These are phyloP conservation scores for Volucella bombylans DNA, from an alignment of 2,888 invertebrate species.

Conservation along the genomic window DNA sequence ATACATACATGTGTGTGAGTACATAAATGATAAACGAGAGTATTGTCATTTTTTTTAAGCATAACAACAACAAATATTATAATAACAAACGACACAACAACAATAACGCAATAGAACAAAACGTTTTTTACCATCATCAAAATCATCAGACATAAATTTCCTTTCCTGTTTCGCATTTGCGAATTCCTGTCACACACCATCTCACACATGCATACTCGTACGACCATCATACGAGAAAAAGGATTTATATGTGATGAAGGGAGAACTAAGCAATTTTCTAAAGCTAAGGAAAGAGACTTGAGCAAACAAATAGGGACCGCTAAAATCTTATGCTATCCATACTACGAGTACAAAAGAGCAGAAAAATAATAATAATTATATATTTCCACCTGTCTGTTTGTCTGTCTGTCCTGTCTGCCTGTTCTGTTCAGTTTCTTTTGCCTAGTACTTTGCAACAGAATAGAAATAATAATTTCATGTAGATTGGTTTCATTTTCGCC, in stretches of 20 bases:
- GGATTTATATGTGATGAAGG: slow-evolving; percentile 43
- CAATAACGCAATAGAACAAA: slow-evolving; percentile 21
- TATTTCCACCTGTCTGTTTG: slow-evolving; percentile 72
- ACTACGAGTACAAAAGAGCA: slow-evolving; percentile 62
- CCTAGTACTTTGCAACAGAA: slow-evolving; percentile 48
- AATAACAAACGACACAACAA: slow-evolving; percentile 14
- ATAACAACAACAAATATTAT: slow-evolving; percentile 39
- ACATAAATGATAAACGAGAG: slow-evolving; percentile 67
- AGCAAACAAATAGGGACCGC: slow-evolving; percentile 45
- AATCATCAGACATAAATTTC: slow-evolving; percentile 73
- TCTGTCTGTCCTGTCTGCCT: slow-evolving; percentile 65
- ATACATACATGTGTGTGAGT: no score
- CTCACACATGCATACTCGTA: slow-evolving; percentile 43
- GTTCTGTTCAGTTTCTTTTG: slow-evolving; percentile 48
- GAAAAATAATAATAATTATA: slow-evolving; percentile 69
- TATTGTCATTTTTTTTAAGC: slow-evolving; percentile 53
- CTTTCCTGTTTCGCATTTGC: slow-evolving; percentile 72
- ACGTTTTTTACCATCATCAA: slow-evolving; percentile 66
- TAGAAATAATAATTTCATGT: slow-evolving; percentile 71
- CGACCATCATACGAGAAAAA: slow-evolving; percentile 66
- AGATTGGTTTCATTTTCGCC: slow-evolving; percentile 73
- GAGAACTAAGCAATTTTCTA: not conserved
- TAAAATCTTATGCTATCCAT: not conserved
- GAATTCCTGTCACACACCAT: slow-evolving; percentile 73
- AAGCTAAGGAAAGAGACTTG: slow-evolving; percentile 2